Conservation (phyloP, 1,140 invertebrate genomes). For the Apis florea region DNA sequence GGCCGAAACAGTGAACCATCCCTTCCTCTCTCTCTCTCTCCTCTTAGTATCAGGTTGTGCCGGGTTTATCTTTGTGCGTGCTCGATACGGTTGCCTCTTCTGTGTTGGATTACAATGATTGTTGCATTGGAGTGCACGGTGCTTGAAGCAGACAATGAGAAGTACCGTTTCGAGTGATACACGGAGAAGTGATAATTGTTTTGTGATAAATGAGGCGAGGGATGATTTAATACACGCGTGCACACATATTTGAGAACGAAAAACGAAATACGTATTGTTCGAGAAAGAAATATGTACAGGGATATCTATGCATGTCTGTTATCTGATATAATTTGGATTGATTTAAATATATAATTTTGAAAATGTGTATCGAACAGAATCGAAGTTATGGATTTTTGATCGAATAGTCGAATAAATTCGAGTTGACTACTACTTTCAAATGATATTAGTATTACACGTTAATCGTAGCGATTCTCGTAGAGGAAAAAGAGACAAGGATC, state of each 20-base stretch:
- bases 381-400: too few species aligned
- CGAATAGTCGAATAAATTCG: too few species aligned
- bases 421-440: too few species aligned
- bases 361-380: too few species aligned
- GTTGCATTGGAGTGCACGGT: too few species aligned
- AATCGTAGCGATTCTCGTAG: neutral
- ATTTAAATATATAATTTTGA: too few species aligned
- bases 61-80: neutral
- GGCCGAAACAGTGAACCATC: constrained; percentile 57
- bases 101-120: neutral
- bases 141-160: neutral
- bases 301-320: too few species aligned
- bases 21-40: neutral
- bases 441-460: neutral
- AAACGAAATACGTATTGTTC: too few species aligned
- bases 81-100: neutral
- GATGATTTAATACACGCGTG: too few species aligned
- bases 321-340: too few species aligned
- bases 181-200: neutral
- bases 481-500: neutral
- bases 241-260: too few species aligned
- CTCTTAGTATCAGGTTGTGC: neutral
- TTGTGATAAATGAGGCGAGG: neutral
- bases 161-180: neutral
- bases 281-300: too few species aligned